Base-by-base conservation (phyloP, 2,797 vertebrate genomes). In the Avahi laniger region DNA sequence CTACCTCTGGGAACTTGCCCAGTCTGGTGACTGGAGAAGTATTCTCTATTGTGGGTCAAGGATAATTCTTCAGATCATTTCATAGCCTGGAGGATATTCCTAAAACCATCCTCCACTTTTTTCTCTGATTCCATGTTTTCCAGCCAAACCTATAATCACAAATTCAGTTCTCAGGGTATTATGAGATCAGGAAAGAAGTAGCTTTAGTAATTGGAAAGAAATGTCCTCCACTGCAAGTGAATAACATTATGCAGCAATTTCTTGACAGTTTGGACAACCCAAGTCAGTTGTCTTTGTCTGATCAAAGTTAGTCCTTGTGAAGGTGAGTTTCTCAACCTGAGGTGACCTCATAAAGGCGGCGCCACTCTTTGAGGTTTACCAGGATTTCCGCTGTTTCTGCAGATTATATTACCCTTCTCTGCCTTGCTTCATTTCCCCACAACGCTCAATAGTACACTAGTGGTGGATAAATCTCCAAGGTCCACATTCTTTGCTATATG, bases 181-280 rank as follows among this genome's bases (percentile, higher is more conserved):
- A 70, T 59, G 63, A 94, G 59, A 50, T 69, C 41, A 80, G 52
- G n/a, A 95, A 90, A 57, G 54, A 91, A 93, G 48, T 67, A 94
- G 72, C 35, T 57, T 38, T 79, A 35, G 59, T 94, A 80, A 78
- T 15, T 67, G 69, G 59, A 91, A 94, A 91, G 38, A 69, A 86
- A 38, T 57, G 91, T n/a, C 35, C 18, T 18, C 28, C 43, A 43
- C 50, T 80, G 17, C 67, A 84, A 89, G 57, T 85, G 26, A 91
- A 54, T 80, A 89, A 89, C 38, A 65, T 38, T 59, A 38, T 30
- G 67, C 2, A 50, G 26, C 26, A 61, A 24, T 83, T 28, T 46
- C 28, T 26, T 35, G 18, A 73, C 2, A 63, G 38, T 79, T 59
- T 69, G 35, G 70, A 75, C 28, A 93, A 52, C 38, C 15, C 22